Evolutionary conservation across 1,140 invertebrate genomes (phyloP).

Genomic region (Batillaria attramentaria): DNA sequence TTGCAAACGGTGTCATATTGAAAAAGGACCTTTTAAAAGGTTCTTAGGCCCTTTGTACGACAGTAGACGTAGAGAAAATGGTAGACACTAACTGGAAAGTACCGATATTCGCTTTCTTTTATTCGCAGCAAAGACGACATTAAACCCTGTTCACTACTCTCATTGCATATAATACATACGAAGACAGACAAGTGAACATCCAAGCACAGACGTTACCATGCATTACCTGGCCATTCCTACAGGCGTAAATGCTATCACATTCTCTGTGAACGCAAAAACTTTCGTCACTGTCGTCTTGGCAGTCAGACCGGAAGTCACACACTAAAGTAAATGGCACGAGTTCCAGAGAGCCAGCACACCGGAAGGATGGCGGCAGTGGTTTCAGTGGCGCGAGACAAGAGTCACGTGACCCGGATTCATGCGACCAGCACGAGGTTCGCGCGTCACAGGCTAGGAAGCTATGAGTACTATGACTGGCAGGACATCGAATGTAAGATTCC

Average conservation of each 20-base stretch:
- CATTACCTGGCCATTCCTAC: neutral
- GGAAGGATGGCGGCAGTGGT: too few species aligned
- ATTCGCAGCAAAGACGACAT: neutral
- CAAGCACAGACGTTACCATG: neutral
- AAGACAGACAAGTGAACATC: neutral
- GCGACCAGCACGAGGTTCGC: too few species aligned
- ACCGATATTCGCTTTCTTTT: neutral
- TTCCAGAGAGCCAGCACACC: too few species aligned
- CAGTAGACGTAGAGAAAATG: too few species aligned
- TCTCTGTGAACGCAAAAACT: neutral
- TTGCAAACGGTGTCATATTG: too few species aligned
- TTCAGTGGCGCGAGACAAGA: too few species aligned
- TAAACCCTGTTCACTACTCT: neutral
- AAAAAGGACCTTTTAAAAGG: too few species aligned
- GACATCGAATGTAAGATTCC: too few species aligned
- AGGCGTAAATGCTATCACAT: neutral
- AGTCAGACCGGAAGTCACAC: slow-evolving; percentile 3
- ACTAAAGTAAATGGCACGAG: slow-evolving; percentile 1
- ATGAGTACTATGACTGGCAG: too few species aligned
- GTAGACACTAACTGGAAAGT: neutral
- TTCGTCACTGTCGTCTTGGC: neutral
- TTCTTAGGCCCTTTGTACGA: too few species aligned
- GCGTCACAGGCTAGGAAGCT: too few species aligned
- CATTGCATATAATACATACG: neutral
- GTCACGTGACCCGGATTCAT: too few species aligned